Base-by-base conservation (phyloP, 2,888 invertebrate genomes). In the Vanessa cardui region DNA sequence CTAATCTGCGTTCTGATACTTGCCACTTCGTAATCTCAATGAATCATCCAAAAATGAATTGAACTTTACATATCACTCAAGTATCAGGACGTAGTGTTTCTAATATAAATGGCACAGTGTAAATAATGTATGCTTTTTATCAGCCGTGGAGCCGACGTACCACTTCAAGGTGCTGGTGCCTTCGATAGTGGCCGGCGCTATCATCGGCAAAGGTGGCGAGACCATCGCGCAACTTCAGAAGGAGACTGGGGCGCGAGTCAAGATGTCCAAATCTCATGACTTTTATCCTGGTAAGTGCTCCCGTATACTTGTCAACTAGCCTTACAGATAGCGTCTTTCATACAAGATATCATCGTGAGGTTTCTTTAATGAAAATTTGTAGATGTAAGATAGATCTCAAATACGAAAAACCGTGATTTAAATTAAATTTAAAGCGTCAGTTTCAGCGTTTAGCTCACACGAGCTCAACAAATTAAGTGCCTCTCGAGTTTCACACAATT, bases 261-360 rank as follows among this genome's bases (percentile, higher is more conserved):
- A 99, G 94, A 99, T 99, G 99, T 99, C 99, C 82, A 99, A 99
- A 93, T 98, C 98, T 64, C 98, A 98, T 85, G 99, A 99, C 88
- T 99, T 98, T 89, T 99, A 99, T 94, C 99, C 99, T 93, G 99
- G 99, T 99, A 90, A 93, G 93, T 90, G n/a, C 7, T 31, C 18
- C 31, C 7, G 9, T 16, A 39, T n/a, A 9, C 1, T 54, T 54
- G 12, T 54, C 18, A 5, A 26, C 26, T 16, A 44, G 5, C 26
- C 3, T 12, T 20, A 49, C 18, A 49, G 18, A 9, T 49, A 49
- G 16, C 20, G 12, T 12, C 39, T 39, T 39, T 12, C 39, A 39
- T 9, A 39, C 4, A 39, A 39, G 39, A 12, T 39, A 39, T 16
- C 16, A 31, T 6, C 58, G 21, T 45, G n/a, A 26, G n/a, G 33